Conservation (phyloP, 2,888 invertebrate species). For the Xestia xanthographa region DNA sequence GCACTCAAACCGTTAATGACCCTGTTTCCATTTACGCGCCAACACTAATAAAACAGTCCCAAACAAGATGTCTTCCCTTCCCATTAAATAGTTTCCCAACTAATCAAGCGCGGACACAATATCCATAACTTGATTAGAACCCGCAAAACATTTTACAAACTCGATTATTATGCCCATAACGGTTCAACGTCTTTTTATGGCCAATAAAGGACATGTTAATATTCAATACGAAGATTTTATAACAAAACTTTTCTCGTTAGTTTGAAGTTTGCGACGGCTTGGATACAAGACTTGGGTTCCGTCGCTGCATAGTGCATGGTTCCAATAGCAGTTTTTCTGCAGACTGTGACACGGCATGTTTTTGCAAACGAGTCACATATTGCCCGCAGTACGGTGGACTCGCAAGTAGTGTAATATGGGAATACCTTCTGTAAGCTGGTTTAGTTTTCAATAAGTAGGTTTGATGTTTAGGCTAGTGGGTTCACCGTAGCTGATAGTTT, state of each 20-base stretch:
- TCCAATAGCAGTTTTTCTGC: constrained; percentile 60
- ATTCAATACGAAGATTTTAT: constrained; percentile 87
- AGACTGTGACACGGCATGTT: constrained; percentile 48
- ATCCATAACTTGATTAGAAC: constrained; percentile 72
- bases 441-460: constrained; percentile 40
- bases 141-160: constrained; percentile 70
- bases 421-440: constrained; percentile 37
- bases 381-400: constrained; percentile 42
- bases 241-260: constrained; percentile 86
- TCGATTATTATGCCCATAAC: constrained; percentile 80
- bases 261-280: constrained; percentile 71
- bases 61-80: constrained; percentile 43
- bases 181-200: constrained; percentile 77
- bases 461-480: constrained; percentile 3
- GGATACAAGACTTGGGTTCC: constrained; percentile 70
- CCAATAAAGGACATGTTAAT: constrained; percentile 85
- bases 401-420: constrained; percentile 40
- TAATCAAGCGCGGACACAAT: constrained; percentile 70
- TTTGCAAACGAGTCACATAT: constrained; percentile 59
- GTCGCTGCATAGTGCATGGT: constrained; percentile 57
- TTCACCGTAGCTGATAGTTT: background rate
- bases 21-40: constrained; percentile 25
- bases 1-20: constrained; percentile 37
- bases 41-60: constrained; percentile 51
- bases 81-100: constrained; percentile 68